Conservation (phyloP, 2,888 invertebrate species). For the Spilosoma lubricipeda region DNA sequence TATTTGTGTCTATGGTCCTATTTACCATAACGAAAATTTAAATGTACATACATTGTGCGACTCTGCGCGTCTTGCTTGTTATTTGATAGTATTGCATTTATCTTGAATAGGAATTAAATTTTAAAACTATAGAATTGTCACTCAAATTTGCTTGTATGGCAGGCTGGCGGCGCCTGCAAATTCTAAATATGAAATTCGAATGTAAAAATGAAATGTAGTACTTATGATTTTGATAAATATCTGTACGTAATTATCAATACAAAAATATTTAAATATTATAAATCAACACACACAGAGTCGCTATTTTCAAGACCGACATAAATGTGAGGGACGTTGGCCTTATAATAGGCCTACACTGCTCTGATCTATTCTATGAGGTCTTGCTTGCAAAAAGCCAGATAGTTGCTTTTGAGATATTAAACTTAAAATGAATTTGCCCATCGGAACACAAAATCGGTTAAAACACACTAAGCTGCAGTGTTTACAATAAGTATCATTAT, state of each 20-base stretch:
- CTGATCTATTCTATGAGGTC: not conserved
- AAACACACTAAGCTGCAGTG: not conserved
- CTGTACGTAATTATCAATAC: not conserved
- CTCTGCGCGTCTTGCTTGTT: not conserved
- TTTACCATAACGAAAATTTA: not conserved
- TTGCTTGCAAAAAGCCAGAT: not conserved
- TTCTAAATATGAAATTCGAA: not conserved
- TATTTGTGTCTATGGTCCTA: constrained; percentile 22
- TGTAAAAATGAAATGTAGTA: not conserved
- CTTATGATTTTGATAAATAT: too few species aligned
- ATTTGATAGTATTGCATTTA: constrained; percentile 5
- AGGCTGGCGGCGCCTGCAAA: not conserved
- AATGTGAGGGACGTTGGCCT: not conserved
- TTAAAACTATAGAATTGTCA: not conserved
- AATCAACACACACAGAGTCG: not conserved
- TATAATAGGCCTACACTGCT: not conserved
- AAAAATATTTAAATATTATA: not conserved
- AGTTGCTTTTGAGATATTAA: not conserved
- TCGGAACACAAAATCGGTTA: constrained; percentile 5
- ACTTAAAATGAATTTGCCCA: constrained; percentile 1
- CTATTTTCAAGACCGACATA: not conserved
- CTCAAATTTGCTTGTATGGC: not conserved
- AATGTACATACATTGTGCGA: not conserved
- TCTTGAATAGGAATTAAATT: not conserved
- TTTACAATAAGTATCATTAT: constrained; percentile 5